Percentiles rank a stretch among this genome's conserved stretches.
Conservation (phyloP, 1,140 invertebrate species). For the Drosophila serrata region DNA sequence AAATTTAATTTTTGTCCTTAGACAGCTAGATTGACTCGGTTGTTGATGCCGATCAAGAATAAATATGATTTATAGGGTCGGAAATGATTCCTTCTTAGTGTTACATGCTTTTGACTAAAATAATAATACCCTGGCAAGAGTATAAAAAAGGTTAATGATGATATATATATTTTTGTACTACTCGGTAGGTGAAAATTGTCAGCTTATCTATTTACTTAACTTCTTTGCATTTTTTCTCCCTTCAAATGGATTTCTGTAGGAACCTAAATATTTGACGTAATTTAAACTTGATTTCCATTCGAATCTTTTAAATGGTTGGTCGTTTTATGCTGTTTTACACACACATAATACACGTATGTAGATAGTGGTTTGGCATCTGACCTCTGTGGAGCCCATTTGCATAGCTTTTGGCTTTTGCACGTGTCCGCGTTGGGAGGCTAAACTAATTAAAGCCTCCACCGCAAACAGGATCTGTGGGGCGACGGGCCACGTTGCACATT, state of each 20-base stretch:
- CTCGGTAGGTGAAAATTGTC: neutral
- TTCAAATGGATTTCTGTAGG: neutral
- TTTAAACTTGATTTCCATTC: neutral
- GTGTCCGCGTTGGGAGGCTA: conserved; percentile 53
- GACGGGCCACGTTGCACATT: conserved; percentile 33
- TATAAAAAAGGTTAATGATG: neutral
- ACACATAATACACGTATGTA: neutral
- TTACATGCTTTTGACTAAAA: too few species aligned
- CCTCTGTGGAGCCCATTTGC: conserved; percentile 64
- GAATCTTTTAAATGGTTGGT: neutral
- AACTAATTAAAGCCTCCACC: conserved; percentile 67
- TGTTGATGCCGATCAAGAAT: too few species aligned
- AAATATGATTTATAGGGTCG: too few species aligned
- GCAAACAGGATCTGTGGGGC: conserved; percentile 18
- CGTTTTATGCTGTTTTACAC: conserved; percentile 18
- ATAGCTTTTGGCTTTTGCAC: conserved; percentile 62
- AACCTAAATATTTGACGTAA: neutral
- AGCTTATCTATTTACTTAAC: neutral
- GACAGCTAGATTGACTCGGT: too few species aligned
- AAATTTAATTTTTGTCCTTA: too few species aligned
- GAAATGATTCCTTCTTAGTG: too few species aligned
- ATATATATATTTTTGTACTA: neutral
- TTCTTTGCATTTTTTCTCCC: neutral
- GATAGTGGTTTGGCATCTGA: conserved; percentile 59
- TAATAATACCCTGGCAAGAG: too few species aligned